A percentile compares a stretch with the other conserved stretches of the same genome.
phyloP scores from a whole-genome alignment of 2,888 invertebrate genomes.

The Hypena proboscidalis region DNA sequence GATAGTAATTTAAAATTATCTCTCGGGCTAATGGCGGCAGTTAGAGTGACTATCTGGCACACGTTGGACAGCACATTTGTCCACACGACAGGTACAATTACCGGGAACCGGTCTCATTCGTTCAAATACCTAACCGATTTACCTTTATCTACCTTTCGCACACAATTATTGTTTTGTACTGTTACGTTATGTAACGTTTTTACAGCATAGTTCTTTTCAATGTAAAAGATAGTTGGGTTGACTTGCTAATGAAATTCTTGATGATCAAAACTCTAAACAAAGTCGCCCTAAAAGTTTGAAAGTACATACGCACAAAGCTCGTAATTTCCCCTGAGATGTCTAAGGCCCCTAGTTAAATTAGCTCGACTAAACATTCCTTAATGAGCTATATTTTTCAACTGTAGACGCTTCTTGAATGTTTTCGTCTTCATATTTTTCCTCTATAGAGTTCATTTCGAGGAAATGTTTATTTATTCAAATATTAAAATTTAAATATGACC shows the following conservation, averaged over 20 bases:
- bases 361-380: slow-evolving; percentile 76
- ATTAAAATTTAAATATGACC: slow-evolving; percentile 33
- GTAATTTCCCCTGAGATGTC: slow-evolving; percentile 75
- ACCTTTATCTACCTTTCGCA: slow-evolving; percentile 48
- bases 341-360: slow-evolving; percentile 75
- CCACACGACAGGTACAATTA: slow-evolving; percentile 79
- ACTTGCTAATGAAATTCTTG: slow-evolving; percentile 50
- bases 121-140: slow-evolving; percentile 67
- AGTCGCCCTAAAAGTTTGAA: slow-evolving; percentile 61
- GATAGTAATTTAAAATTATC: slow-evolving; percentile 71
- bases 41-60: slow-evolving; percentile 74
- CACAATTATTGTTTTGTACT: slow-evolving; percentile 49
- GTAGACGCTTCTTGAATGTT: slow-evolving; percentile 61
- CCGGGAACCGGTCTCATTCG: slow-evolving; percentile 68
- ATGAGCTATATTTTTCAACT: slow-evolving; percentile 74
- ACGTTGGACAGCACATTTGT: slow-evolving; percentile 74
- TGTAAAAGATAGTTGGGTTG: slow-evolving; percentile 34
- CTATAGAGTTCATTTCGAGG: slow-evolving; percentile 44
- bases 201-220: slow-evolving; percentile 8
- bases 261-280: slow-evolving; percentile 53
- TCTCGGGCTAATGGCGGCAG: slow-evolving; percentile 69
- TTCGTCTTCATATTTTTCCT: slow-evolving; percentile 58
- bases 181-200: neutral
- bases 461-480: slow-evolving; percentile 34
- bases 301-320: slow-evolving; percentile 67